Evolutionary conservation across 2,888 invertebrate species (phyloP).

Genomic region (Aphodius granarius): DNA sequence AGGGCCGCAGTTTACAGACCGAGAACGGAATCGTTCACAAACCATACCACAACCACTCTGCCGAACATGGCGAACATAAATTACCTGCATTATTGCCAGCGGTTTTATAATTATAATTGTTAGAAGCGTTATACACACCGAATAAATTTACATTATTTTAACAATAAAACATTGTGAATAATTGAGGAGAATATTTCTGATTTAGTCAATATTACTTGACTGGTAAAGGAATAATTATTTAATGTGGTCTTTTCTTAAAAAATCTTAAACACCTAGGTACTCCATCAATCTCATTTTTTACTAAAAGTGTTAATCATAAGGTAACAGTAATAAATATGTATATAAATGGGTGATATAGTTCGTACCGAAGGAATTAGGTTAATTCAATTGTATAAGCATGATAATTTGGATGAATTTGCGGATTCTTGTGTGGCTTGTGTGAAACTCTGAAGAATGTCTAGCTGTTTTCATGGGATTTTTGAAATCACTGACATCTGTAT

Average conservation of each 20-base stretch:
- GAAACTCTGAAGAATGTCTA: not conserved
- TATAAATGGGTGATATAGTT: no score
- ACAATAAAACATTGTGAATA: no score
- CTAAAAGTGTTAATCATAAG: no score
- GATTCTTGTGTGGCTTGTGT: not conserved
- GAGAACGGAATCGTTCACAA: not conserved
- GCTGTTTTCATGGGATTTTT: not conserved
- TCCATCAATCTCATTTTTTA: no score
- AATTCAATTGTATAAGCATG: not conserved
- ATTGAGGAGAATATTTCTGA: no score
- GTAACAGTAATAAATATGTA: no score
- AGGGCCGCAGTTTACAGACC: not conserved
- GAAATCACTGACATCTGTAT: not conserved
- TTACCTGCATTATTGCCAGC: not conserved
- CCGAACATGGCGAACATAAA: not conserved
- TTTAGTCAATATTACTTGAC: no score
- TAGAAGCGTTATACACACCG: not conserved
- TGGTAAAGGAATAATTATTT: no score
- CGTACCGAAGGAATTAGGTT: no score
- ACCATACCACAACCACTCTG: not conserved
- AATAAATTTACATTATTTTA: no score
- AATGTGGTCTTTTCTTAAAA: no score
- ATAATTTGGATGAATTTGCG: not conserved
- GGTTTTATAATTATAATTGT: not conserved
- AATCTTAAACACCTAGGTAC: no score